These are phyloP conservation scores for Apodemia mormo DNA, from an alignment of 2,888 invertebrate genomes.

Conservation along the genomic window DNA sequence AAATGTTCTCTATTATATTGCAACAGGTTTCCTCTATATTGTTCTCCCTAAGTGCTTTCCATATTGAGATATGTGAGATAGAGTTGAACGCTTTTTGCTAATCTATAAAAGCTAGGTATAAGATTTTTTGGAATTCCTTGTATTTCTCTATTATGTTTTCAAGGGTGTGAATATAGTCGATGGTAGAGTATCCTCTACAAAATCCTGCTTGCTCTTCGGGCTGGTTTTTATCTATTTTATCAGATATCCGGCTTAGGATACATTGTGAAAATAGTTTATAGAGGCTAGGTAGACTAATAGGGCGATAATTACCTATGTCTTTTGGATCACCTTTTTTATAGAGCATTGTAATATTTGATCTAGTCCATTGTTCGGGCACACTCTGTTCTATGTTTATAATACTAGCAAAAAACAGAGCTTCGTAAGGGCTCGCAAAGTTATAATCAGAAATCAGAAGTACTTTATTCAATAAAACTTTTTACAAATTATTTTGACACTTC, in stretches of 20 bases:
- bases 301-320: conserved; percentile 7
- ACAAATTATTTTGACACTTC: too few relatives aligned
- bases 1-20: not conserved
- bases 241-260: not conserved
- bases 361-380: conserved; percentile 17
- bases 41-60: not conserved
- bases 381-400: not conserved
- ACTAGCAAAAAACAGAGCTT: too few relatives aligned
- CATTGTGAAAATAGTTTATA: not conserved
- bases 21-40: not conserved
- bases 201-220: not conserved
- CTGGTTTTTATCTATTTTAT: not conserved
- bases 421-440: too few relatives aligned
- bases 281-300: not conserved
- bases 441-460: too few relatives aligned
- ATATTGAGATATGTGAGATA: not conserved
- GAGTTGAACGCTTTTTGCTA: not conserved
- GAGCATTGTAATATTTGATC: conserved; percentile 16
- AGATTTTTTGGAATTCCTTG: not conserved
- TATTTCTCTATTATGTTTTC: not conserved
- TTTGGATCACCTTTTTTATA: conserved; percentile 21
- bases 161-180: not conserved
- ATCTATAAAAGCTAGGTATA: not conserved
- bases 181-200: not conserved
- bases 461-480: too few relatives aligned